Base-by-base conservation (phyloP, 2,888 invertebrate species). In the Oegoconia quadripuncta region DNA sequence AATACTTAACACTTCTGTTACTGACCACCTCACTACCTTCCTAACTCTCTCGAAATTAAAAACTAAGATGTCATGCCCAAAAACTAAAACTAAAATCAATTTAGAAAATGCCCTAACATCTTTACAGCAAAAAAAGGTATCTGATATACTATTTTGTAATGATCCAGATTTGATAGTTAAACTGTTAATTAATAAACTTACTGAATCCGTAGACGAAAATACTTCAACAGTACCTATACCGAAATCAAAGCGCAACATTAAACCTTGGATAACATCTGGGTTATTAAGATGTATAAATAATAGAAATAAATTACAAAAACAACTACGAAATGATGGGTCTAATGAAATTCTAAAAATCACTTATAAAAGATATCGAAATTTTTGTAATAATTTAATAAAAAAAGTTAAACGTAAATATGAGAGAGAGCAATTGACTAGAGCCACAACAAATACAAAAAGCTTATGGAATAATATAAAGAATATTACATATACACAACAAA, bases 1-100 rank as follows among this genome's bases (percentile, higher is more conserved):
- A 7, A 22, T 32, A 14, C 11, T 38, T 6, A 33, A 38, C n/a
- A 33, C 38, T 18, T 17, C 33, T 3, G 18, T 33, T 1, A 38
- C 38, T 13, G 38, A 38, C 22, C 38, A 38, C 15, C 15, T 12
- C 9, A 14, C 38, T 9, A 33, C 27, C 7, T 33, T 33, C 9
- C 15, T 33, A 2, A 15, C 3, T 8, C 13, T 33, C 13, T 15
- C 14, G 3, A 25, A 25, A 25, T 8, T n/a, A 3, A 25, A 23
- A 23, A 2, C 1, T 2, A 8, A 14, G 2, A 7, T 8, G 2
- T 15, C 2, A 15, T n/a, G 14, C 2, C n/a, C 23, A 9, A 33
- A 33, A 15, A 23, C 13, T 9, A 14, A 31, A 31, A 31, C 18
- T n/a, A 31, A 3, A 6, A 18, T 31, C 9, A 17, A 31, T 17